Evolutionary conservation across 2,797 vertebrate species (phyloP).

Genomic region (Leuciscus waleckii): DNA sequence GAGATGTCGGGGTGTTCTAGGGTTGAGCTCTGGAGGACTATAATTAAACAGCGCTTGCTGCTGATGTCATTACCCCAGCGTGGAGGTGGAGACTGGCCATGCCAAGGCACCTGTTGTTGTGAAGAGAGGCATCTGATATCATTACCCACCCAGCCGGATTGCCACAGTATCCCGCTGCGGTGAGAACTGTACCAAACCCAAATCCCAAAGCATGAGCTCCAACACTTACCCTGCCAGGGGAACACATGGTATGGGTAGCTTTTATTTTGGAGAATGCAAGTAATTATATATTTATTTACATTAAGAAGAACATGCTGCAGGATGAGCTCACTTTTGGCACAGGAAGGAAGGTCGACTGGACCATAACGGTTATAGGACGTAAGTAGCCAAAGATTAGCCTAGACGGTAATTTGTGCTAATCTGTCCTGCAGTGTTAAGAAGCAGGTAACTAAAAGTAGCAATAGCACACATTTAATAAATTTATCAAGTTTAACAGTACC

Average conservation of each 20-base stretch:
- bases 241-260: constrained; percentile 64
- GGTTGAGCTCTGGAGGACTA: constrained; percentile 92
- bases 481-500: not conserved
- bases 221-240: constrained; percentile 56
- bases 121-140: constrained; percentile 99
- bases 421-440: not conserved
- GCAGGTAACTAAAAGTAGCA: not conserved
- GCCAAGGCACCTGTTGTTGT: constrained; percentile 99
- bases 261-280: constrained; percentile 40
- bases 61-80: constrained; percentile 99
- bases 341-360: constrained; percentile 26
- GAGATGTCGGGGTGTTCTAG: constrained; percentile 66
- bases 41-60: constrained; percentile 98
- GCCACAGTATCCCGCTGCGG: constrained; percentile 92
- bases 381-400: constrained; percentile 28
- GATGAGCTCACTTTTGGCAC: constrained; percentile 41
- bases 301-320: not conserved
- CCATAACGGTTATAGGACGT: constrained; percentile 9
- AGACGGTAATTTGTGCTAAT: constrained; percentile 11
- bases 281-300: constrained; percentile 50
- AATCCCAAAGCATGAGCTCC: constrained; percentile 76
- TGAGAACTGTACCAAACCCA: constrained; percentile 95
- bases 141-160: constrained; percentile 99
- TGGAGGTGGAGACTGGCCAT: constrained; percentile 93
- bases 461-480: not conserved